Conservation (phyloP, 2,113 vertebrate species). For the Epinephelus lanceolatus region DNA sequence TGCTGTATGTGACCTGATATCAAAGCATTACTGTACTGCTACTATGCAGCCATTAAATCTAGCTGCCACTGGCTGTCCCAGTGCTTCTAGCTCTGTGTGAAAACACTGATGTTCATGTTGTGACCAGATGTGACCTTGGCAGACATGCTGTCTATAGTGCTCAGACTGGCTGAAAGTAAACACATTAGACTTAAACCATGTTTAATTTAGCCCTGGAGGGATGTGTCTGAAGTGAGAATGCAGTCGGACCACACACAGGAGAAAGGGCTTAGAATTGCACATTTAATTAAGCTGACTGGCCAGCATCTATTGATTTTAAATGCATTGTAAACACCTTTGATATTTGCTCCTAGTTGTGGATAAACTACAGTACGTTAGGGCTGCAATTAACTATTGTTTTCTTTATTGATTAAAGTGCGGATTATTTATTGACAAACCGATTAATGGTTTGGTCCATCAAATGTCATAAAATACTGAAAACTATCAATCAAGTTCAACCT, state of each 20-base stretch:
- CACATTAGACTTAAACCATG: constrained; percentile 31
- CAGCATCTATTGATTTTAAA: constrained; percentile 3
- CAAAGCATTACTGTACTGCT: not conserved
- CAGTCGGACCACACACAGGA: not conserved
- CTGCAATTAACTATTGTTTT: not conserved
- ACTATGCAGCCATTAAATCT: too few species aligned
- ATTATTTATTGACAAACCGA: not conserved
- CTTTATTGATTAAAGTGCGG: not conserved
- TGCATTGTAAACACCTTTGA: not conserved
- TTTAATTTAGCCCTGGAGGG: constrained; percentile 28
- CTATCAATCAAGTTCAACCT: not conserved
- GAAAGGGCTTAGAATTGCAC: constrained; percentile 18
- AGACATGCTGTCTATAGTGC: not conserved
- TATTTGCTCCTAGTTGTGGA: not conserved
- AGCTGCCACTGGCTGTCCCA: not conserved
- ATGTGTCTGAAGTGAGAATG: constrained; percentile 38
- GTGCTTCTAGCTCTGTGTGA: not conserved
- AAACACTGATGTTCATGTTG: not conserved
- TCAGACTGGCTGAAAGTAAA: constrained; percentile 31
- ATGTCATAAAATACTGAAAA: not conserved
- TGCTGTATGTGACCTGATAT: not conserved
- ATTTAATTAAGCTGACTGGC: constrained; percentile 46
- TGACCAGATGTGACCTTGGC: constrained; percentile 18
- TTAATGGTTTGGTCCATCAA: not conserved
- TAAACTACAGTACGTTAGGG: not conserved